These are phyloP conservation scores for Chelmon rostratus DNA, from an alignment of 2,797 vertebrate genomes.

Conservation along the genomic window DNA sequence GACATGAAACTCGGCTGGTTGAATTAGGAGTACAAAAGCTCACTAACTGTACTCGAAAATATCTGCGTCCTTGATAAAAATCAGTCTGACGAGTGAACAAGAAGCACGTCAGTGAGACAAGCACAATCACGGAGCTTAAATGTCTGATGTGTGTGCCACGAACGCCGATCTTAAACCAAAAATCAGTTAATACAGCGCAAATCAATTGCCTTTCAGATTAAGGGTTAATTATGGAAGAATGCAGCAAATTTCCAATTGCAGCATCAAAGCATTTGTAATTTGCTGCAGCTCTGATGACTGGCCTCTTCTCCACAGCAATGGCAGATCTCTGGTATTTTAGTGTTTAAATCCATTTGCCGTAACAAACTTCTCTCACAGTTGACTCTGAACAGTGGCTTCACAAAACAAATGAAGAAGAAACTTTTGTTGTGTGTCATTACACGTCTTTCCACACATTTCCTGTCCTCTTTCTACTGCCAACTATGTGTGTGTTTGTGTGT, in stretches of 20 bases:
- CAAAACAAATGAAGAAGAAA: neutral
- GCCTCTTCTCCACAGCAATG: neutral
- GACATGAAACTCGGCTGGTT: neutral
- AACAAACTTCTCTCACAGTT: neutral
- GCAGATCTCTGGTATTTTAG: neutral
- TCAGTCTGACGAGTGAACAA: neutral
- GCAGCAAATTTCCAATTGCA: conserved; percentile 6
- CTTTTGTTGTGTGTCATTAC: neutral
- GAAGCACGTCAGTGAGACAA: neutral
- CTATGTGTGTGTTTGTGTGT: too few species aligned
- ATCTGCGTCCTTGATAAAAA: neutral
- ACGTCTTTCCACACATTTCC: neutral
- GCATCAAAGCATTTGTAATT: neutral
- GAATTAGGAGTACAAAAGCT: neutral
- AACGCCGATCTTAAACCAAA: neutral
- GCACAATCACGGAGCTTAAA: neutral
- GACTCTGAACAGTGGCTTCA: neutral
- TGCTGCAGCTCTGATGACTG: neutral
- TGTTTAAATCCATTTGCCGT: neutral
- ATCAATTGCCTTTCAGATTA: neutral
- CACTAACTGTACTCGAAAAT: neutral
- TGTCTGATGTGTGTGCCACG: neutral
- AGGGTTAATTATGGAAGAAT: neutral
- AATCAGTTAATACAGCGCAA: neutral
- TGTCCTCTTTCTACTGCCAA: neutral